These are phyloP conservation scores for Caranx ignobilis DNA, from an alignment of 2,113 vertebrate genomes.

Conservation along the genomic window DNA sequence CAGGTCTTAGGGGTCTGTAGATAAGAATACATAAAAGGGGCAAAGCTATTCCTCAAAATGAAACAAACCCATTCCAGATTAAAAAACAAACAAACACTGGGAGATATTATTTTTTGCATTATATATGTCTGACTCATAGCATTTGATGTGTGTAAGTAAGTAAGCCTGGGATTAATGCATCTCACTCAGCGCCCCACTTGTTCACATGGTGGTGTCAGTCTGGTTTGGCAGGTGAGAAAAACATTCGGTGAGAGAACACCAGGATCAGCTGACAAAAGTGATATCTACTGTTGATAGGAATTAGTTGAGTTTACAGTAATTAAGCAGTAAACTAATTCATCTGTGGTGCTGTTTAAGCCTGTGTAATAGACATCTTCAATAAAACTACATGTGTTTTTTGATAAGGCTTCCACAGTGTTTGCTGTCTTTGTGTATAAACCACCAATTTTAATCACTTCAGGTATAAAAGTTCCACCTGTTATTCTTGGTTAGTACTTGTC, in stretches of 20 bases:
- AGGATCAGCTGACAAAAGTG: too few relatives aligned
- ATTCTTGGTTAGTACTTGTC: not conserved
- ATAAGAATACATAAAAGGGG: too few relatives aligned
- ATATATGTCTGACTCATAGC: not conserved
- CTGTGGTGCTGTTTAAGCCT: not conserved
- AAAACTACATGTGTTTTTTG: not conserved
- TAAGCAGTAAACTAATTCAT: too few relatives aligned
- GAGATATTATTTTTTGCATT: not conserved
- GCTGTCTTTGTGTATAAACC: not conserved
- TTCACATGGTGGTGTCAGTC: slow-evolving; percentile 17
- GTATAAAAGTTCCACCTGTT: not conserved
- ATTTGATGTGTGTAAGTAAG: not conserved
- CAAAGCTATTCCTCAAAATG: too few relatives aligned
- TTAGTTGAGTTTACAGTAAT: not conserved
- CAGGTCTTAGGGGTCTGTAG: too few relatives aligned
- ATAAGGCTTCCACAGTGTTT: not conserved
- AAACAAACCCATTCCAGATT: too few relatives aligned
- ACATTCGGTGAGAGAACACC: not conserved
- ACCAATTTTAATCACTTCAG: not conserved
- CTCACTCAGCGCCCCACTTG: not conserved
- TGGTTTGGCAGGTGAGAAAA: slow-evolving; percentile 18
- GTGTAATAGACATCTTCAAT: not conserved
- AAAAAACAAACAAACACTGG: too few relatives aligned
- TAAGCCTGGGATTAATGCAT: not conserved
- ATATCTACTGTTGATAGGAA: not conserved